Base-by-base conservation (phyloP, 2,113 vertebrate species). In the Cisticola juncidis region DNA sequence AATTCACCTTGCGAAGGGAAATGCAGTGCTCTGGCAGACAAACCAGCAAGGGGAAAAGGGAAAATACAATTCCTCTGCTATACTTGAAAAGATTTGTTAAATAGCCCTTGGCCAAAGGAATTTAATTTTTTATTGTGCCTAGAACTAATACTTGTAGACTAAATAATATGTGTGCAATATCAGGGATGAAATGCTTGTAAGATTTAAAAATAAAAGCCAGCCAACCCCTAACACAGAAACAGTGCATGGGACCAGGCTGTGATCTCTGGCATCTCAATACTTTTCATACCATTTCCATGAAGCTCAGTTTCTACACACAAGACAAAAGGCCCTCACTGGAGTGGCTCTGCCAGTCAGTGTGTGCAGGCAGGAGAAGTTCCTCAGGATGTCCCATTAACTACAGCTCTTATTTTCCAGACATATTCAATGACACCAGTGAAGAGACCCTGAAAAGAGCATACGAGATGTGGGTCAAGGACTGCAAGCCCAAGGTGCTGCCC, bases 351-450 rank as follows among this genome's bases (percentile, higher is more conserved):
- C 33, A 68, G 16, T 29, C 20, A 62, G 16, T 2, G 8, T 13
- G 11, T 11, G 17, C 25, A 42, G 56, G 68, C 40, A 81, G 48
- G n/a, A n/a, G 29, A 62, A 60, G 12, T 40, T 80, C 12, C 71
- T 33, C 60, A 35, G 28, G 20, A 12, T 23, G 42, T 7, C 5
- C 25, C 9, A 0, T 20, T 93, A 91, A 92, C 70, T 5, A 3
- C 20, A 16, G 19, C 12, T 65, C 35, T 97, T 89, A 19, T 53
- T 83, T 95, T 94, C 42, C 97, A 98, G 98, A 98, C 33, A 98
- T 99, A 66, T 98, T 98, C 84, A 98, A 98, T 14, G 97, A 97
- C 94, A 98, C 97, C 23, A 96, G 94, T 4, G 95, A 98, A 70
- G 98, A 98, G 86, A 97, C 95, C 54, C 96, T 98, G 84, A 90